Conservation (phyloP, 1,140 invertebrate species). For the Steinernema feltiae region DNA sequence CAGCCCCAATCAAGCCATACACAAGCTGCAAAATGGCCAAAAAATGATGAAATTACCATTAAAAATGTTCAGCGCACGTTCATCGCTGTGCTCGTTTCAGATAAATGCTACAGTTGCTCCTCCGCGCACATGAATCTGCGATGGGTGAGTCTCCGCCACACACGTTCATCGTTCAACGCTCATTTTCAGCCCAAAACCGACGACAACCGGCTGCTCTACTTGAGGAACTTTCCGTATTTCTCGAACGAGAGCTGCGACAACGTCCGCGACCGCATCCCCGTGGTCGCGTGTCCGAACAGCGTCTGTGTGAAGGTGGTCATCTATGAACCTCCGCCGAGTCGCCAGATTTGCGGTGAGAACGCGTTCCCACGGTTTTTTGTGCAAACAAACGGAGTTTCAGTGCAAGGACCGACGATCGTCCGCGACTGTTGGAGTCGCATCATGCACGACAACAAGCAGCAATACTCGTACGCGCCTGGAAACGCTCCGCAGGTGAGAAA, state of each 20-base stretch:
- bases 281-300: conserved; percentile 40
- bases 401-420: conserved; percentile 40
- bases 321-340: conserved; percentile 38
- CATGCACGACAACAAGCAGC: conserved; percentile 19
- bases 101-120: conserved; percentile 47
- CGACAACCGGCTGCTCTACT: conserved; percentile 39
- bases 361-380: conserved; percentile 11
- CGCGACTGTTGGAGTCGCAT: conserved; percentile 46
- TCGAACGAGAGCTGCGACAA: conserved; percentile 43
- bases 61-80: too few species aligned
- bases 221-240: conserved; percentile 35
- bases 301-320: conserved; percentile 48
- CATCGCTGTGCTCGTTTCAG: conserved; percentile 37
- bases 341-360: conserved; percentile 44
- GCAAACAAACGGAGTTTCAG: conserved; percentile 27
- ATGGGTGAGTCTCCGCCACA: conserved; percentile 36
- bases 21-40: too few species aligned
- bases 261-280: conserved; percentile 30
- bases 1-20: too few species aligned
- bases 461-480: conserved; percentile 12
- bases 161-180: background rate
- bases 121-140: conserved; percentile 33
- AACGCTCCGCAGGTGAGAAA: conserved; percentile 4
- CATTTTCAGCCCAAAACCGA: conserved; percentile 44
- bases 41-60: too few species aligned